phyloP scores from a whole-genome alignment of 2,888 invertebrate genomes.

The Apamea sordens region DNA sequence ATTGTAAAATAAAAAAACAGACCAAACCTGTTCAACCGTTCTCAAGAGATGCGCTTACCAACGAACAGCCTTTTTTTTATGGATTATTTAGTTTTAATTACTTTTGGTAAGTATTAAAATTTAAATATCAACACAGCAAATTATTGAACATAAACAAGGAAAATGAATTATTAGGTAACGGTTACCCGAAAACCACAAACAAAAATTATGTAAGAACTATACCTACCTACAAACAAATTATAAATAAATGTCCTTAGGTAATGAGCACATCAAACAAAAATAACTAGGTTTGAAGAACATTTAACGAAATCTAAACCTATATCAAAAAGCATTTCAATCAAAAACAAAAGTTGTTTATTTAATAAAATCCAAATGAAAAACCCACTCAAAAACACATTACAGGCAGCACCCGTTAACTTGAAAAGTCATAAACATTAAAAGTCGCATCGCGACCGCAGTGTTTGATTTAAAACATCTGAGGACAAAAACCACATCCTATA shows the following conservation, averaged over 20 bases:
- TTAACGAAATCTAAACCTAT: slow-evolving; percentile 16
- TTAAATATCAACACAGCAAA: background rate
- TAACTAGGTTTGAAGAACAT: slow-evolving; percentile 10
- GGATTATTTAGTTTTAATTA: no score
- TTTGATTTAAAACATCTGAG: slow-evolving; percentile 77
- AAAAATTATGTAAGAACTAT: background rate
- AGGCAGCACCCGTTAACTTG: slow-evolving; percentile 67
- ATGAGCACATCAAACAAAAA: slow-evolving; percentile 32
- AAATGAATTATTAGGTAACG: background rate
- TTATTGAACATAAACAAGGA: background rate
- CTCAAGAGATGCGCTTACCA: background rate
- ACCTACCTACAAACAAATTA: background rate
- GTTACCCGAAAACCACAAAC: no score
- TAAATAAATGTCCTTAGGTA: background rate
- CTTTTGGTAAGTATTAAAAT: background rate
- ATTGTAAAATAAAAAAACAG: background rate
- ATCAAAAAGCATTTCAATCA: slow-evolving; percentile 16
- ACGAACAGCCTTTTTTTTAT: background rate
- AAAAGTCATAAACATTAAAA: slow-evolving; percentile 74
- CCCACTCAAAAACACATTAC: slow-evolving; percentile 67
- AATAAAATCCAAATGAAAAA: slow-evolving; percentile 54
- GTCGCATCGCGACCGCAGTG: slow-evolving; percentile 76
- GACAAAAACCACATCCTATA: slow-evolving; percentile 84
- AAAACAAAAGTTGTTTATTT: slow-evolving; percentile 48
- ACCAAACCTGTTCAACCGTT: background rate